Conservation (phyloP, 2,113 vertebrate species). For the Ellobius talpinus region DNA sequence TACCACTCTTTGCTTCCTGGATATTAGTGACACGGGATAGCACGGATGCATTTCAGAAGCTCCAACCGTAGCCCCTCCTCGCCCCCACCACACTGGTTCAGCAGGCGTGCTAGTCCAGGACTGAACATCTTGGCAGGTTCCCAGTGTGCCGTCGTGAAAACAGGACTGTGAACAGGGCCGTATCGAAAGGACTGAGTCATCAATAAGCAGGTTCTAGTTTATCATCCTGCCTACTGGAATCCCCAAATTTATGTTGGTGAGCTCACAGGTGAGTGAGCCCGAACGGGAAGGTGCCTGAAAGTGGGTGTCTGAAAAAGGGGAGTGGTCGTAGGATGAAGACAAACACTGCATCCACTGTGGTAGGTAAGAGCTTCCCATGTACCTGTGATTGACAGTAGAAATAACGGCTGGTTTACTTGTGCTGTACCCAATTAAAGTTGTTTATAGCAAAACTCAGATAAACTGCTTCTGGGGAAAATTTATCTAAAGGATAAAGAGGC, state of each 20-base stretch:
- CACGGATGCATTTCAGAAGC: background rate
- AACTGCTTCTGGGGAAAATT: background rate
- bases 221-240: background rate
- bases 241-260: too few species aligned
- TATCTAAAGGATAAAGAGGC: background rate
- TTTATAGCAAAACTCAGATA: background rate
- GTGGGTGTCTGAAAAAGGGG: background rate
- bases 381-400: background rate
- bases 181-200: accelerated
- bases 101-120: accelerated
- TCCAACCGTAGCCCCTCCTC: too few species aligned
- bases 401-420: background rate
- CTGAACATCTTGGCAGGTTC: background rate
- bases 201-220: background rate
- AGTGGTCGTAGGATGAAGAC: background rate
- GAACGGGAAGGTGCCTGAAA: background rate
- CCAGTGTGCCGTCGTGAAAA: too few species aligned
- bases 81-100: accelerated
- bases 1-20: background rate
- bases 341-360: accelerated
- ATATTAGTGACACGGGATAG: accelerated
- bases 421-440: background rate
- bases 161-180: background rate
- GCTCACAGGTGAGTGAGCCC: background rate
- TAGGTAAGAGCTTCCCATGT: background rate